Evolutionary conservation across 2,113 vertebrate genomes (phyloP).

Genomic region (Patagioenas fasciata): DNA sequence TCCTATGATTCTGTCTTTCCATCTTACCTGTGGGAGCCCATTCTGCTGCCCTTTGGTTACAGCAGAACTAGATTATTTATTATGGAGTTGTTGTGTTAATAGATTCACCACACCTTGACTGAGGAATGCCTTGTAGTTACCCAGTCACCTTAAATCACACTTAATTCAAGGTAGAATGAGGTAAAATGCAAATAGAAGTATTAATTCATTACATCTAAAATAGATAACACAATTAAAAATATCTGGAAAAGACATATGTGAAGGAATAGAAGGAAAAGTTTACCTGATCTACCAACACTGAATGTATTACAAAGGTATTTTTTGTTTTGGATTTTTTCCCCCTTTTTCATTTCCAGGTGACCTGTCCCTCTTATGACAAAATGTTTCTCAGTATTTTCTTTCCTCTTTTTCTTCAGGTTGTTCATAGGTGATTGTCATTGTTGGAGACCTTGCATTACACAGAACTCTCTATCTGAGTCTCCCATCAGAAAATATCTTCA

Average conservation of each 20-base stretch:
- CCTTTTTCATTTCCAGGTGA: neutral
- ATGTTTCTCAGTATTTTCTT: neutral
- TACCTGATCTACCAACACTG: neutral
- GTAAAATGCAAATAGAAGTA: neutral
- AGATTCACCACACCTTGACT: neutral
- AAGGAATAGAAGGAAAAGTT: neutral
- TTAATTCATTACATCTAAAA: neutral
- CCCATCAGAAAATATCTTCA: neutral
- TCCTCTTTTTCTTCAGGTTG: neutral
- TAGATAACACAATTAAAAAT: neutral
- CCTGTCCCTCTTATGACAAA: neutral
- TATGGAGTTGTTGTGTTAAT: neutral
- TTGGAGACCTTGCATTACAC: neutral
- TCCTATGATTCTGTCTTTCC: neutral
- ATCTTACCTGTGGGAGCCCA: neutral
- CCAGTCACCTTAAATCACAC: neutral
- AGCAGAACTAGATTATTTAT: neutral
- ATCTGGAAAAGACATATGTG: neutral
- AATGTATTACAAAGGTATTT: neutral
- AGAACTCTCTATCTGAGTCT: accelerated
- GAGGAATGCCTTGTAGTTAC: neutral
- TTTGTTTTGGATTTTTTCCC: neutral
- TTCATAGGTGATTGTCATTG: neutral
- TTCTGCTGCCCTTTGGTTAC: neutral
- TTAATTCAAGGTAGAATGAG: neutral